phyloP scores from a whole-genome alignment of 2,113 vertebrate species.

The Rhea pennata region DNA sequence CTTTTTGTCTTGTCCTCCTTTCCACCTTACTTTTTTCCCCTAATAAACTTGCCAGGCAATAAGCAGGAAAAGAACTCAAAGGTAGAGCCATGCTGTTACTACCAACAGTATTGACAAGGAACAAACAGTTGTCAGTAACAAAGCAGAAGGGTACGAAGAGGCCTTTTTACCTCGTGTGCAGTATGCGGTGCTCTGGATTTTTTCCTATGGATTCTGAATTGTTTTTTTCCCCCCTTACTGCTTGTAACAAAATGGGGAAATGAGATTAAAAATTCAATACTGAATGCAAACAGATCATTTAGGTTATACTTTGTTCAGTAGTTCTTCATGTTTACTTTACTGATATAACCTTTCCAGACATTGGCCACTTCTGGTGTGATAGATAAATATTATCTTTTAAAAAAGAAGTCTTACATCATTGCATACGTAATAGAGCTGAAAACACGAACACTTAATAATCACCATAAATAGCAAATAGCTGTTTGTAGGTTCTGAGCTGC shows the following conservation, averaged over 20 bases:
- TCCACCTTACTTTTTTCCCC: not conserved
- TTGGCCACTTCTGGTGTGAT: conserved; percentile 34
- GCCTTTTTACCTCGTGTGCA: not conserved
- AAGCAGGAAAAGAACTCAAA: not conserved
- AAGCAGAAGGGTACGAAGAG: not conserved
- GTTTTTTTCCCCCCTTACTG: not conserved
- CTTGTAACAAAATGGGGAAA: conserved; percentile 61
- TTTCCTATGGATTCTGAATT: conserved; percentile 2
- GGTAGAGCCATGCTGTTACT: not conserved
- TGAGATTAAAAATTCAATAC: conserved; percentile 68
- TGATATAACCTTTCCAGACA: conserved; percentile 56
- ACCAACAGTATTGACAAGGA: not conserved
- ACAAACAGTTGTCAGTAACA: not conserved
- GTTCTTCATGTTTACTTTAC: conserved; percentile 54
- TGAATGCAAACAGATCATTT: conserved; percentile 51
- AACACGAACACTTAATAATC: not conserved
- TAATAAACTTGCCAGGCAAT: not conserved
- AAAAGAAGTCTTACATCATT: conserved; percentile 64
- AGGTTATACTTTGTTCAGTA: conserved; percentile 39
- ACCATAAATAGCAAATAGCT: conserved; percentile 39
- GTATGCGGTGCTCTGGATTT: not conserved
- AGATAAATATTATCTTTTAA: conserved; percentile 67
- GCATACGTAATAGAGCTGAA: conserved; percentile 41
- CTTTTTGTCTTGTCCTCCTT: not conserved
- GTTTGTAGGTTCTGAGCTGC: conserved; percentile 5